Evolutionary conservation across 1,140 invertebrate species (phyloP).

Genomic region (Gryon sp.): DNA sequence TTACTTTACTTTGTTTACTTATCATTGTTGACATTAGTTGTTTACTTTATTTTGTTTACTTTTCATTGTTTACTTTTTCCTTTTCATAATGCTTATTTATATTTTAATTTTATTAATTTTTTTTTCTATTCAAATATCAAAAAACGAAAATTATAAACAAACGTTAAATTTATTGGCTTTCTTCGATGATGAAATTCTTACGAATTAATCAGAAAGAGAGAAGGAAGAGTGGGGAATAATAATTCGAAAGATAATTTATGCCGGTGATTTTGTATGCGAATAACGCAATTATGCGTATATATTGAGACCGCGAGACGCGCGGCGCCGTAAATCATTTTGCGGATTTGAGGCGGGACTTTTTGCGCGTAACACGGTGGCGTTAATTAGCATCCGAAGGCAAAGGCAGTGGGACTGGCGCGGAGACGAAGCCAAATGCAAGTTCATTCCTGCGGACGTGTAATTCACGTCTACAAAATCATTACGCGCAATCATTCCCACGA

Average conservation of each 20-base stretch:
- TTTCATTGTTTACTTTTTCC: no score
- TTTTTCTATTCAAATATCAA: no score
- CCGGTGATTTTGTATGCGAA: conserved; percentile 41
- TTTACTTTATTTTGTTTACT: no score
- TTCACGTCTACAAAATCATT: conserved; percentile 23
- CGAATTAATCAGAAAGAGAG: conserved; percentile 29
- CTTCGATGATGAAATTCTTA: conserved; percentile 11
- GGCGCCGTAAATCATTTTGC: conserved; percentile 52
- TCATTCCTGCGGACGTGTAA: conserved; percentile 27
- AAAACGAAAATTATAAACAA: no score
- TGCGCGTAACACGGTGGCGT: conserved; percentile 52
- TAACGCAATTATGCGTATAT: conserved; percentile 48
- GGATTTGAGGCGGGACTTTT: conserved; percentile 37
- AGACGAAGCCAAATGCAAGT: conserved; percentile 17
- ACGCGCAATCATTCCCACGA: conserved; percentile 39
- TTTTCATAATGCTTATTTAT: no score
- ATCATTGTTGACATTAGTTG: no score
- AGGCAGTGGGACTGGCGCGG: no score
- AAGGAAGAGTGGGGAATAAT: conserved; percentile 27
- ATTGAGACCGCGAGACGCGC: conserved; percentile 39
- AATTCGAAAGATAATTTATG: conserved; percentile 31
- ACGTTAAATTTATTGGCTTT: no score
- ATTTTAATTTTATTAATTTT: no score
- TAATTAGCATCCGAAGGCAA: conserved; percentile 48
- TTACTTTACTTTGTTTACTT: no score